A percentile compares a stretch with the other conserved stretches of the same genome.
Conservation (phyloP, 2,113 vertebrate genomes). For the Cebidichthys violaceus region DNA sequence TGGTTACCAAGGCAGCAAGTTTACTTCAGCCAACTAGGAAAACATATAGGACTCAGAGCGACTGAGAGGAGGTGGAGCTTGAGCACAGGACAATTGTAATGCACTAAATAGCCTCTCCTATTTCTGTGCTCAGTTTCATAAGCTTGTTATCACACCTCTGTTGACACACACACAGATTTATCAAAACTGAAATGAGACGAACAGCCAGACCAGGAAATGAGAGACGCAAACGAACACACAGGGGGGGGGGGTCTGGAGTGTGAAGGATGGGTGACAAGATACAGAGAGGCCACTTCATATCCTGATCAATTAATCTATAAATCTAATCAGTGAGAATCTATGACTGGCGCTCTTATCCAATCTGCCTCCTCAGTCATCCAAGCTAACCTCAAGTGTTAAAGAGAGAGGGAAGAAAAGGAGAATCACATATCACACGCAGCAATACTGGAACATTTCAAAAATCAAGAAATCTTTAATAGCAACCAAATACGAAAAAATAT, state of each 20-base stretch:
- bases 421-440: slow-evolving; percentile 48
- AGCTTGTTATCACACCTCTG: slow-evolving; percentile 65
- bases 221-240: neutral
- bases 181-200: slow-evolving; percentile 62
- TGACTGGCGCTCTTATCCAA: slow-evolving; percentile 42
- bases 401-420: slow-evolving; percentile 19
- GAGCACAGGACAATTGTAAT: slow-evolving; percentile 31
- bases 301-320: slow-evolving; percentile 75
- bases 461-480: slow-evolving; percentile 84
- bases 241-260: slow-evolving; percentile 15
- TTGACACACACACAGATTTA: slow-evolving; percentile 61
- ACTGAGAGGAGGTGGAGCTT: slow-evolving; percentile 39
- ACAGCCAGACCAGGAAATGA: slow-evolving; percentile 69
- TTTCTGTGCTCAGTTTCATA: slow-evolving; percentile 44
- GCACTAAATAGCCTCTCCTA: slow-evolving; percentile 54
- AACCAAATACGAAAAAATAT: slow-evolving; percentile 78
- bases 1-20: slow-evolving; percentile 64
- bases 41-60: slow-evolving; percentile 38
- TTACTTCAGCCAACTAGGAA: slow-evolving; percentile 53
- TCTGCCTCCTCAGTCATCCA: slow-evolving; percentile 33
- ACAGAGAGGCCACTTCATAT: slow-evolving; percentile 61
- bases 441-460: slow-evolving; percentile 71
- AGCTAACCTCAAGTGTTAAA: slow-evolving; percentile 41
- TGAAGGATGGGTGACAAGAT: slow-evolving; percentile 51
- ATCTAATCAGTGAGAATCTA: slow-evolving; percentile 75